Conservation (phyloP, 2,113 vertebrate species). For the Girardinichthys multiradiatus region DNA sequence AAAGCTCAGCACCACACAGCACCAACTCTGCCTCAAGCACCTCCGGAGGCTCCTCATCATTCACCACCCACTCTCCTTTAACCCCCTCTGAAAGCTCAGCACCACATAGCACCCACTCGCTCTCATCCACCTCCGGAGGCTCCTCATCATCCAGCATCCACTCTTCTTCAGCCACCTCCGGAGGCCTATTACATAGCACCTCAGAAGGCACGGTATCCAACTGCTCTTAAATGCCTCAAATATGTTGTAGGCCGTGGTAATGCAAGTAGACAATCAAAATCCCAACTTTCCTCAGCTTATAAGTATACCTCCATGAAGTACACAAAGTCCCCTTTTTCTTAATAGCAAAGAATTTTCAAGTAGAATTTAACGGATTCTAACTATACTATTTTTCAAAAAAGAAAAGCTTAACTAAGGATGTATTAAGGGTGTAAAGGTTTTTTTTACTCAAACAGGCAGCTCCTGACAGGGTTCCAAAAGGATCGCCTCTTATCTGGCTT, state of each 20-base stretch:
- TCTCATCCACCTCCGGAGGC: neutral
- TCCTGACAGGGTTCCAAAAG: too few relatives aligned
- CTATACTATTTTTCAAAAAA: neutral
- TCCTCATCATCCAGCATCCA: too few relatives aligned
- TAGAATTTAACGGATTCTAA: neutral
- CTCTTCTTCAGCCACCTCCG: too few relatives aligned
- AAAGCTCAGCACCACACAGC: neutral
- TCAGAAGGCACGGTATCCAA: constrained; percentile 9
- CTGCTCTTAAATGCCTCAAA: neutral
- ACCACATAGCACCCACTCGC: neutral
- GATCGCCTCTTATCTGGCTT: too few relatives aligned
- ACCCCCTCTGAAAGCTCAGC: neutral
- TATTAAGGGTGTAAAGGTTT: too few relatives aligned
- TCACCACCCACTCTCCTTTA: neutral
- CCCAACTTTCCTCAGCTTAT: neutral
- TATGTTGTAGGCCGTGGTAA: neutral
- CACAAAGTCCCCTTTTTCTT: neutral
- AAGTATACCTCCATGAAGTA: neutral
- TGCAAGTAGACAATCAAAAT: neutral
- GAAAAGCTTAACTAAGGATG: too few relatives aligned
- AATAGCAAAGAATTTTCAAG: neutral
- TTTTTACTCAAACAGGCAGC: too few relatives aligned
- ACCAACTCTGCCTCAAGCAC: neutral
- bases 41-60: neutral
- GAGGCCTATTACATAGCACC: neutral